These are phyloP conservation scores for Epirrita christyi DNA, from an alignment of 2,888 invertebrate species.

Conservation along the genomic window DNA sequence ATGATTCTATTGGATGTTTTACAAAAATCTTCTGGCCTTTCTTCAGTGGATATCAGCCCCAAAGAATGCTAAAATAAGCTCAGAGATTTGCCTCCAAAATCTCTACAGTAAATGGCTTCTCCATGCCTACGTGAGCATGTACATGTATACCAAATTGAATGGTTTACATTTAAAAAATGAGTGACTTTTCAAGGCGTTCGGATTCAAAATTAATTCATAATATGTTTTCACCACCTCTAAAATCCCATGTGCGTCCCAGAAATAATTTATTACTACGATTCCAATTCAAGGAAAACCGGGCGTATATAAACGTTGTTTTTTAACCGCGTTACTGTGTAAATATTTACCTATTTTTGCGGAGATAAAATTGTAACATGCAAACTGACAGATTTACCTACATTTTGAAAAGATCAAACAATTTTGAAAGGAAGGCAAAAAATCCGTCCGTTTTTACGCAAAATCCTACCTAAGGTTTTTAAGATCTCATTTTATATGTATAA, in stretches of 20 bases:
- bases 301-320: conserved; percentile 6
- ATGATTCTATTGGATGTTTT: too few species aligned
- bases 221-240: background rate
- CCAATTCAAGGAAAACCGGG: conserved; percentile 8
- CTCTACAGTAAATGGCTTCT: too few species aligned
- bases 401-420: conserved; percentile 5
- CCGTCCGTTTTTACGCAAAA: background rate
- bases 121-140: too few species aligned
- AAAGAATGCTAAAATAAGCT: too few species aligned
- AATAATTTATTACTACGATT: conserved; percentile 8
- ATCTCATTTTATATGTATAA: too few species aligned
- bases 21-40: too few species aligned
- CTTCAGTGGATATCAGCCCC: too few species aligned
- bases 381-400: conserved; percentile 7
- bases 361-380: background rate
- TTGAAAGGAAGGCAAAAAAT: background rate
- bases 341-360: conserved; percentile 1
- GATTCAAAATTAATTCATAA: conserved; percentile 7
- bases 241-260: background rate
- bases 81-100: too few species aligned
- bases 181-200: background rate
- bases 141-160: too few species aligned
- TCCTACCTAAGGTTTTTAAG: too few species aligned
- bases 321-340: conserved; percentile 4
- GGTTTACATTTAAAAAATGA: background rate